phyloP scores from a whole-genome alignment of 1,140 invertebrate genomes.

The Lucilia cuprina region DNA sequence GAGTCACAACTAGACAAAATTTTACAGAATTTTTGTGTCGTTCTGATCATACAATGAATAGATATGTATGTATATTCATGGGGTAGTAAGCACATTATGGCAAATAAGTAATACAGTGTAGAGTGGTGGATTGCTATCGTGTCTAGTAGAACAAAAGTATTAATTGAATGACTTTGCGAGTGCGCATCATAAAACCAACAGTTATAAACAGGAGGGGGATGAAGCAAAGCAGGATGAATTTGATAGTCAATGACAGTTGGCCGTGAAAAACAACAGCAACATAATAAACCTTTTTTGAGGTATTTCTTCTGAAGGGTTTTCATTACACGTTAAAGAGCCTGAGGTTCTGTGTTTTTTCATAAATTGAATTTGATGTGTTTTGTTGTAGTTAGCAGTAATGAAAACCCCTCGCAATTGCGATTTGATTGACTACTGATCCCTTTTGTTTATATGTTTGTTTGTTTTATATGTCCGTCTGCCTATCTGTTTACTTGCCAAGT shows the following conservation, averaged over 20 bases:
- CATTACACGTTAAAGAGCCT: neutral
- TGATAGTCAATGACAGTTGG: constrained; percentile 20
- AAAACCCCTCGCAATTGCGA: constrained; percentile 39
- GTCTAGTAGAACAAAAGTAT: no score
- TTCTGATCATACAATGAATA: no score
- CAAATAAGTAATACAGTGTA: no score
- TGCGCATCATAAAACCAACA: neutral
- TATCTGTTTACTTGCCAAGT: neutral
- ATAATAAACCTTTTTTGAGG: neutral
- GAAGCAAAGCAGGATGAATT: neutral
- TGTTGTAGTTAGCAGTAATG: neutral
- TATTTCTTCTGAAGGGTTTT: neutral
- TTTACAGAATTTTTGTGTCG: neutral
- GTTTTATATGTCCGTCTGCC: neutral
- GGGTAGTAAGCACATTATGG: no score
- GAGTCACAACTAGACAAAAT: neutral
- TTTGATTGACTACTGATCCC: constrained; percentile 43
- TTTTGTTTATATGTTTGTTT: constrained; percentile 14
- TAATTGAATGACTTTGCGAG: constrained; percentile 7
- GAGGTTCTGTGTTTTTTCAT: neutral
- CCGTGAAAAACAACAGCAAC: constrained; percentile 9
- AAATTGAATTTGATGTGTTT: constrained; percentile 19
- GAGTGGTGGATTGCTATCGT: no score
- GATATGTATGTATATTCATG: no score
- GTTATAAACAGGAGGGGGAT: neutral